These are phyloP conservation scores for Pseudopodoces humilis DNA, from an alignment of 2,113 vertebrate genomes.

Conservation along the genomic window DNA sequence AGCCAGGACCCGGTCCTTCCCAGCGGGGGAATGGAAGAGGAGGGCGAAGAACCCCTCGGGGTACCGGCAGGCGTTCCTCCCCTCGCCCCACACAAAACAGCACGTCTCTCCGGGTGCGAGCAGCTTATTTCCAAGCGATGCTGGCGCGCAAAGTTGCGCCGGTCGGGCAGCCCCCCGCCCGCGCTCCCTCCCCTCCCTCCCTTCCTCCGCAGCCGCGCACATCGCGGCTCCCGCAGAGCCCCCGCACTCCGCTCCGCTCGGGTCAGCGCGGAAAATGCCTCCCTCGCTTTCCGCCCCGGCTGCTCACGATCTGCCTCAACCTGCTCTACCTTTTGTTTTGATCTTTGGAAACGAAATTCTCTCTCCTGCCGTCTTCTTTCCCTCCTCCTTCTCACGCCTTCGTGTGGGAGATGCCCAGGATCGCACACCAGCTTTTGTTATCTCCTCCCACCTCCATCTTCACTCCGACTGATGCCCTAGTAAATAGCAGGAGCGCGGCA, in stretches of 20 bases:
- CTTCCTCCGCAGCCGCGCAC: background rate
- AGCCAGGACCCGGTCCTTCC: background rate
- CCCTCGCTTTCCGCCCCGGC: background rate
- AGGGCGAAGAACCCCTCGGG: background rate
- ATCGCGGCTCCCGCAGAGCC: background rate
- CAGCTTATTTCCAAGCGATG: background rate
- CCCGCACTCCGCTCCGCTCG: background rate
- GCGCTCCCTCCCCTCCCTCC: background rate
- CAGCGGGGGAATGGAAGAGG: too few species aligned
- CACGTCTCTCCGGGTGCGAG: background rate
- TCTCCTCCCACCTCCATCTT: constrained; percentile 31
- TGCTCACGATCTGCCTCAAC: constrained; percentile 20
- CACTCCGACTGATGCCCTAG: constrained; percentile 12
- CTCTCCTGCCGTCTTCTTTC: background rate
- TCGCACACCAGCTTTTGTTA: background rate
- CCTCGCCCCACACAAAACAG: background rate
- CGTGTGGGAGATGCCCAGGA: background rate
- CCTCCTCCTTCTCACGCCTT: constrained; percentile 11
- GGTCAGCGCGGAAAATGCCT: background rate
- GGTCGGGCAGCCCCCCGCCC: background rate
- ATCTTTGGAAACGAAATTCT: background rate
- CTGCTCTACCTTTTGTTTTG: constrained; percentile 50
- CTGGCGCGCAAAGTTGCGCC: background rate
- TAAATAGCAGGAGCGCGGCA: constrained; percentile 9
- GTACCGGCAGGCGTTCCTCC: background rate